Evolutionary conservation across 1,140 invertebrate species (phyloP).

Genomic region (Drosophila hydei): DNA sequence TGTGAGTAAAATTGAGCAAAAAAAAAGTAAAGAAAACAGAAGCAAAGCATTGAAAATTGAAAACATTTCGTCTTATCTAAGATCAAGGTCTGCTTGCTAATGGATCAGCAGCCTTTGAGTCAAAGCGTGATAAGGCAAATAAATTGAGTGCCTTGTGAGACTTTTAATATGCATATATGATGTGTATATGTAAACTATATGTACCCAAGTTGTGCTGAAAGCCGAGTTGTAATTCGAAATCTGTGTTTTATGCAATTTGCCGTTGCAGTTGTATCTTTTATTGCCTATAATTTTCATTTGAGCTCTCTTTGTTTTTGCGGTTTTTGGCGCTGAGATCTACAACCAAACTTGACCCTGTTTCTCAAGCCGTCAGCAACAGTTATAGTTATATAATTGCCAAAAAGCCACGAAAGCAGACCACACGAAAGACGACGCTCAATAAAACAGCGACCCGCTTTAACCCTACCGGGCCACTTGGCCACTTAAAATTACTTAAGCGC

Average conservation of each 20-base stretch:
- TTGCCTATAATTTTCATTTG: conserved; percentile 43
- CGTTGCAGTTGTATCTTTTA: conserved; percentile 37
- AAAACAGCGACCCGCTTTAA: conserved; percentile 67
- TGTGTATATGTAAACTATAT: neutral
- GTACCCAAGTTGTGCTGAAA: conserved; percentile 3
- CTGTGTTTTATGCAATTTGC: conserved; percentile 29
- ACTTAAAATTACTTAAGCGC: conserved; percentile 63
- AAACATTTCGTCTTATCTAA: conserved; percentile 32
- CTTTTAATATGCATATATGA: neutral
- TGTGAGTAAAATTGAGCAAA: conserved; percentile 32
- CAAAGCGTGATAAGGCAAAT: conserved; percentile 37
- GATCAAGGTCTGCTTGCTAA: conserved; percentile 41
- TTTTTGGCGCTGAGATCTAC: conserved; percentile 47
- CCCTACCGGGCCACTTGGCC: conserved; percentile 44
- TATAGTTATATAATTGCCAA: conserved; percentile 72
- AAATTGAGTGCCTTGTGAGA: conserved; percentile 24
- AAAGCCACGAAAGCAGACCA: conserved; percentile 32
- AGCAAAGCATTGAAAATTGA: conserved; percentile 3
- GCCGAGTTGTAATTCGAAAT: conserved; percentile 10
- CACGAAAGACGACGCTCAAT: conserved; percentile 28
- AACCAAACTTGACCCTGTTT: conserved; percentile 76
- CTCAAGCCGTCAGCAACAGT: conserved; percentile 46
- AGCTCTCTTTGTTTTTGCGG: conserved; percentile 55
- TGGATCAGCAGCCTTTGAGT: conserved; percentile 12
- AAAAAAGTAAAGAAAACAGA: conserved; percentile 3